These are phyloP conservation scores for Heterodera schachtii DNA, from an alignment of 1,140 invertebrate genomes.

Conservation along the genomic window DNA sequence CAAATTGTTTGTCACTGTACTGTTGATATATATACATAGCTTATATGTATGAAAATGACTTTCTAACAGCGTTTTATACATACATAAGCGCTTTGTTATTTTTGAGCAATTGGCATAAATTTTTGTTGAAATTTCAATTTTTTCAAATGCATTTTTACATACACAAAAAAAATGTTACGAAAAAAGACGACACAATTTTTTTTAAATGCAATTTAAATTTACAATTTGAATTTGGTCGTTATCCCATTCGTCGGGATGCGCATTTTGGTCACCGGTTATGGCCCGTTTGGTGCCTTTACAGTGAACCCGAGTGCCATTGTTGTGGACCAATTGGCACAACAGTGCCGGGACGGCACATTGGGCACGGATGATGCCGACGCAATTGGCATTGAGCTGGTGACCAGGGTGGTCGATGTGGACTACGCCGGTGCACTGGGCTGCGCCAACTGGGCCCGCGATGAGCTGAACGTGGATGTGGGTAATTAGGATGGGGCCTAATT, in stretches of 20 bases:
- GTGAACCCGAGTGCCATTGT: constrained; percentile 33
- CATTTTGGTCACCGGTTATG: constrained; percentile 34
- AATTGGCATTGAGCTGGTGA: constrained; percentile 20
- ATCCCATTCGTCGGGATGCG: not conserved
- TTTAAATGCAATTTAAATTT: too few species aligned
- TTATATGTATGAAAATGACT: too few species aligned
- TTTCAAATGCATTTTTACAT: too few species aligned
- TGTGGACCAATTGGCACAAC: constrained; percentile 18
- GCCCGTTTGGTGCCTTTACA: constrained; percentile 30
- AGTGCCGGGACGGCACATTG: not conserved
- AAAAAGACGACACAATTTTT: too few species aligned
- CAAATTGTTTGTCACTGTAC: too few species aligned
- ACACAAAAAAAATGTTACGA: too few species aligned
- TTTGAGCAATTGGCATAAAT: too few species aligned
- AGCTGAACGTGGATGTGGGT: constrained; percentile 26
- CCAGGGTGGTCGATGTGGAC: constrained; percentile 33
- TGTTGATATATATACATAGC: too few species aligned
- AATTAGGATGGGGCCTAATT: not conserved
- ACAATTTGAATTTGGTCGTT: not conserved
- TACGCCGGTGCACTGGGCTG: constrained; percentile 27
- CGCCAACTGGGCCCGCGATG: constrained; percentile 12
- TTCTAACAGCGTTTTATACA: too few species aligned
- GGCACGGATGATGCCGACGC: not conserved
- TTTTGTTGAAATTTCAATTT: too few species aligned
- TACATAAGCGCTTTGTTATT: too few species aligned